Percentiles rank a stretch among this genome's conserved stretches.
These are phyloP conservation scores for Polietes domitor DNA, from an alignment of 2,888 invertebrate genomes.

Conservation along the genomic window DNA sequence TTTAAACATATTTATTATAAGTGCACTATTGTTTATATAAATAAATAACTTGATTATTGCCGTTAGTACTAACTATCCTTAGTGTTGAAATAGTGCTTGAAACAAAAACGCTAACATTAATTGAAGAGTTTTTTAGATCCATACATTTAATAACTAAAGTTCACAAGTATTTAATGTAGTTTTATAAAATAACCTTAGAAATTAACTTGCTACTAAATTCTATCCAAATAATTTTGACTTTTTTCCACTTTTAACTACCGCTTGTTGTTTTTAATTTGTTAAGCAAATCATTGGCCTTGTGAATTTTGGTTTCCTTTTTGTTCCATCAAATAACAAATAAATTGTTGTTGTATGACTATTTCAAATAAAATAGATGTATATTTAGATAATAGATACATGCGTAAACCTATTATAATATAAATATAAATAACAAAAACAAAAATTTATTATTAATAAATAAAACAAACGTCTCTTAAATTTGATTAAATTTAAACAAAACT, in stretches of 20 bases:
- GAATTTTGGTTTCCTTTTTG: neutral
- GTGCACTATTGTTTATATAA: neutral
- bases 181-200: too few relatives aligned
- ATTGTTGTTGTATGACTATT: neutral
- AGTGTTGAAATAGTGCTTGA: neutral
- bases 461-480: slow-evolving; percentile 54
- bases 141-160: neutral
- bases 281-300: neutral
- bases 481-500: slow-evolving; percentile 61
- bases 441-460: slow-evolving; percentile 63
- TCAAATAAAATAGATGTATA: slow-evolving; percentile 12
- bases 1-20: neutral
- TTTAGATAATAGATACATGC: neutral
- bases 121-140: neutral
- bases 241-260: too few relatives aligned
- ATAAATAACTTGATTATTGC: neutral
- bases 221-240: neutral
- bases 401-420: slow-evolving; percentile 11
- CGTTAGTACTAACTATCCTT: slow-evolving; percentile 5
- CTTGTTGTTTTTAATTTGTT: too few relatives aligned
- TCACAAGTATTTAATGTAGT: neutral
- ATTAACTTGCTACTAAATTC: too few relatives aligned
- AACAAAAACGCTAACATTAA: neutral
- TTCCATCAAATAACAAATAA: neutral
- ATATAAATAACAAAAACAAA: slow-evolving; percentile 40